Base-by-base conservation (phyloP, 2,797 vertebrate genomes). In the Dallia pectoralis region DNA sequence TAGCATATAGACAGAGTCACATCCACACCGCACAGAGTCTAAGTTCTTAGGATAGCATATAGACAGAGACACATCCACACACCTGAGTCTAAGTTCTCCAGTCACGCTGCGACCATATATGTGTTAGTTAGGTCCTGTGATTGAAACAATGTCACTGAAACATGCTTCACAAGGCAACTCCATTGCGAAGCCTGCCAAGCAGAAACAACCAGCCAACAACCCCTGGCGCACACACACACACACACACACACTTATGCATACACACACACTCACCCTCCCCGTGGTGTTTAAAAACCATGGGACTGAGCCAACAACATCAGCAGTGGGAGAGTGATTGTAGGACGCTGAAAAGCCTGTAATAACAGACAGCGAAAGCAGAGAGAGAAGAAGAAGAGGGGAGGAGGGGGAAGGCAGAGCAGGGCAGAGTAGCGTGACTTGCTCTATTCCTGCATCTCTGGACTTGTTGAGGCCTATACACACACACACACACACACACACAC, bases 361-460 rank as follows among this genome's bases (percentile, higher is more conserved):
- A 94, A 93, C 91, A 93, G 91, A 92, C 89, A 86, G 84, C 87
- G 88, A 91, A 85, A 89, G 80, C 90, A 93, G 91, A 92, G 89
- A 86, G 84, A 87, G 88, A 91, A 85, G n/a, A n/a, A n/a, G n/a
- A n/a, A 92, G 89, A 86, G 84, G 87, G 88, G 91, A 85, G 89
- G 79, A 83, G 86, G 92, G 91, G 89, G 83, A 78, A 84, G 77
- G 77, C 86, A 85, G 84, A 90, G 89, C 84, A 77, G 81, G 78
- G 81, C 71, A 32, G 74, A 74, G 85, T 90, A 90, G 89, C 90
- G 85, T 94, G 94, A 93, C 91, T 94, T 91, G 89, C 90, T 88
- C 53, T 59, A 59, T 59, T 59, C 53, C 89, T 90, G 89, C 82
- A 82, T 93, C 92, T 89, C 82, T 89, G 87, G 88, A 89, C 86